phyloP scores from a whole-genome alignment of 2,797 vertebrate genomes.

The Hipposideros larvatus region DNA sequence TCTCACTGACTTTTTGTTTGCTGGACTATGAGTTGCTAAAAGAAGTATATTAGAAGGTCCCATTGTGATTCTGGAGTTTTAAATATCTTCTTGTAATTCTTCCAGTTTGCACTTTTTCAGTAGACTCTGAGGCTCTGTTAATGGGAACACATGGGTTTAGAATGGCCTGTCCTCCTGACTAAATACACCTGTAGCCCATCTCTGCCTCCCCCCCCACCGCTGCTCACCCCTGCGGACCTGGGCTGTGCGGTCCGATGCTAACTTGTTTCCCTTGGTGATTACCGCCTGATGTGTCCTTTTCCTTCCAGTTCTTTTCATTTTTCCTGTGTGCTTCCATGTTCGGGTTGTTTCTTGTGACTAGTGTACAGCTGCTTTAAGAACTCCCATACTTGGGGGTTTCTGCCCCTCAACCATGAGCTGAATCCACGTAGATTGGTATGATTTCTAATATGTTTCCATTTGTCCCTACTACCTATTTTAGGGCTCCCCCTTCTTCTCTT shows the following conservation, averaged over 20 bases:
- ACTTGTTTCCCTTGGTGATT: not conserved
- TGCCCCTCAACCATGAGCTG: no score
- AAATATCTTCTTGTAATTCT: not conserved
- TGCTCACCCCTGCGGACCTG: not conserved
- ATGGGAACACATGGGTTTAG: not conserved
- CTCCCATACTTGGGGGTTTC: accelerated
- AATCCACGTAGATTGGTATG: accelerated
- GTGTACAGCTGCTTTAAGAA: not conserved
- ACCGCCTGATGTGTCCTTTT: not conserved
- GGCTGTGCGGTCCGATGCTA: not conserved
- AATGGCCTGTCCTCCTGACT: not conserved
- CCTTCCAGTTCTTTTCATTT: no score
- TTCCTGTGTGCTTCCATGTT: not conserved
- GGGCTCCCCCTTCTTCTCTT: no score
- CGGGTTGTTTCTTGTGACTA: not conserved
- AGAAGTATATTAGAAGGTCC: no score
- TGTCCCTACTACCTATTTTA: no score
- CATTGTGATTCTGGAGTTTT: not conserved
- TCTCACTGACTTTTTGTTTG: accelerated
- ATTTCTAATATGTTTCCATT: not conserved
- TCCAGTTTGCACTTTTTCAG: not conserved
- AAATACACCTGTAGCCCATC: no score
- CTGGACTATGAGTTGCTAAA: accelerated
- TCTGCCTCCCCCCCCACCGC: not conserved
- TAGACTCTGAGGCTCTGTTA: not conserved